Base-by-base conservation (phyloP, 2,888 invertebrate genomes). In the Charanyca ferruginea region DNA sequence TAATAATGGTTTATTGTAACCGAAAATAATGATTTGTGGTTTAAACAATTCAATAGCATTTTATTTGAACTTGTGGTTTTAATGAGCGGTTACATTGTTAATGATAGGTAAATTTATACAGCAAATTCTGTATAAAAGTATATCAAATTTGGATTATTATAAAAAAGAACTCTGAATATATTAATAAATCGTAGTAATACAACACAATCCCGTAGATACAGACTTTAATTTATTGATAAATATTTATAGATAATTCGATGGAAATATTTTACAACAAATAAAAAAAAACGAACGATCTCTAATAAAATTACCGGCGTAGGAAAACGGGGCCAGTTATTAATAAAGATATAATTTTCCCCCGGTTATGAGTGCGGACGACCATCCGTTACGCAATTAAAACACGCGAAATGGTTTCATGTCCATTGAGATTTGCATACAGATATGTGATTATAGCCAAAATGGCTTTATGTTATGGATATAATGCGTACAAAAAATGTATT, bases 361-460 rank as follows among this genome's bases (percentile, higher is more conserved):
- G 83, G 86, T 89, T 89, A 89, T 85, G 90, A 84, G 87, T 84
- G 85, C 81, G 86, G 87, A 90, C 86, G 85, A 85, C 89, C 91
- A 89, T 88, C 86, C 88, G 89, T 90, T 87, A 88, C 84, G 89
- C 91, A 92, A 92, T 93, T 92, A 93, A 91, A 90, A 83, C 89
- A 83, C 83, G 84, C 85, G 86, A 84, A 89, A 91, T 88, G 89
- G 87, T 80, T 85, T 76, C 80, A 61, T 85, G 88, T 90, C 91
- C 91, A 89, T 89, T 87, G 91, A 92, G 92, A 93, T 93, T 93
- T 93, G 93, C 93, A 93, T 93, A 91, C 88, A 91, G 90, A 93
- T 91, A 89, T 89, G 88, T 88, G 89, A 91, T 93, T 92, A 91
- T 90, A 87, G 86, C 83, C 80, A 87, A 86, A 88, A 89, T 81